These are phyloP conservation scores for Caenorhabditis zanzibari DNA, from an alignment of 2,888 invertebrate genomes.

Conservation along the genomic window DNA sequence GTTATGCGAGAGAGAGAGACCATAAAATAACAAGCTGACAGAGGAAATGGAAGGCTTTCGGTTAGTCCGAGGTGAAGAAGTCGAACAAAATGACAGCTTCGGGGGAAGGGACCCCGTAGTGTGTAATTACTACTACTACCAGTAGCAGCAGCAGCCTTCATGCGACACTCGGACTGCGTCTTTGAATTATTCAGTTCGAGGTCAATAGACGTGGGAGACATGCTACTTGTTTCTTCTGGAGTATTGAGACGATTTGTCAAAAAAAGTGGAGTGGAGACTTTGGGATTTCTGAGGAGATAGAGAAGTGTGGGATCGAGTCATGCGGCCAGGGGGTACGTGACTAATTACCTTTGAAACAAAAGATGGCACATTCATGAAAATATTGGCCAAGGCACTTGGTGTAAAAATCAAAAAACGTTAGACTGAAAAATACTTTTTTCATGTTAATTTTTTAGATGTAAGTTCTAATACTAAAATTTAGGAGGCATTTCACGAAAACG, in stretches of 20 bases:
- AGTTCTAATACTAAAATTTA: too few species aligned
- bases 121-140: conserved; percentile 54
- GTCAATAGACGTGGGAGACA: conserved; percentile 61
- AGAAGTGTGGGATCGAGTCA: background rate
- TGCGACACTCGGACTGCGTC: conserved; percentile 45
- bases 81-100: conserved; percentile 55
- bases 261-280: background rate
- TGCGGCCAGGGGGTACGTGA: background rate
- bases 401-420: too few species aligned
- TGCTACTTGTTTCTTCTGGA: conserved; percentile 51
- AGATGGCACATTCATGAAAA: too few species aligned
- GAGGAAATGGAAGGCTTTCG: conserved; percentile 39
- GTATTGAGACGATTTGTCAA: conserved; percentile 29
- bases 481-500: too few species aligned
- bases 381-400: too few species aligned
- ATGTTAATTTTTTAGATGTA: too few species aligned
- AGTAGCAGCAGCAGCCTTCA: too few species aligned
- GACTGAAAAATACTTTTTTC: too few species aligned
- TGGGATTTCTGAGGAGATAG: background rate
- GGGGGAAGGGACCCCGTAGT: conserved; percentile 32
- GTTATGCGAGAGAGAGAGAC: conserved; percentile 15
- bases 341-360: too few species aligned
- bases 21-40: conserved; percentile 29
- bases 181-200: conserved; percentile 63
- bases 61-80: conserved; percentile 4